Base-by-base conservation (phyloP, 2,113 vertebrate genomes). In the Phylloscopus trochiloides region DNA sequence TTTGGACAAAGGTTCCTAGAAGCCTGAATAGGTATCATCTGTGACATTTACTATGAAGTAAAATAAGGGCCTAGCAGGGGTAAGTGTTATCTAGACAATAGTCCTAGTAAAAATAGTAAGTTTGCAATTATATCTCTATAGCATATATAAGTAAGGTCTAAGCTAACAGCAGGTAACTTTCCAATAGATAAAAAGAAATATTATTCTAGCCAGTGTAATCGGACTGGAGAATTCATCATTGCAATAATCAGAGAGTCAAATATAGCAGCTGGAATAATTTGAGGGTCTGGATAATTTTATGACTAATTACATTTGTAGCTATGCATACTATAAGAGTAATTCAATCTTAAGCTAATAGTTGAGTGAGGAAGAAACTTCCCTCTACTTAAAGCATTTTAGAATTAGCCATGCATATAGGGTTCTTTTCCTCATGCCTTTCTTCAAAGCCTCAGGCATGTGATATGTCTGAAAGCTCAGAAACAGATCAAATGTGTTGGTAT, bases 261-360 rank as follows among this genome's bases (percentile, higher is more conserved):
- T 86, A 63, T 45, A 94, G 77, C 81, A 88, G 58, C 82, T 96
- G 67, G 63, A 95, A 83, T 91, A 95, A 94, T 94, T 93, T 86
- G 58, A 87, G 51, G 40, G 54, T 84, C 93, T 96, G 83, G 92
- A n/a, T 95, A 92, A 94, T 95, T 96, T 97, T 96, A 92, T 92
- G 67, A 94, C 78, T 92, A 94, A 96, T 96, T 93, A 66, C 38
- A 66, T 96, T 96, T 95, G 63, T 95, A 90, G 77, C 74, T 86
- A 63, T 95, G 84, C 88, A 62, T 94, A 72, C 88, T 91, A 58
- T 92, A 91, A 84, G 34, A 89, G 72, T 90, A 96, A 95, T 91
- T 92, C 88, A 95, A 86, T 94, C 87, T 82, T 78, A 71, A 91
- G 40, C 29, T 86, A 93, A 78, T 55, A 58, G 40, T 74, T 88